Conservation (phyloP, 2,888 invertebrate species). For the Eilema sororculum region DNA sequence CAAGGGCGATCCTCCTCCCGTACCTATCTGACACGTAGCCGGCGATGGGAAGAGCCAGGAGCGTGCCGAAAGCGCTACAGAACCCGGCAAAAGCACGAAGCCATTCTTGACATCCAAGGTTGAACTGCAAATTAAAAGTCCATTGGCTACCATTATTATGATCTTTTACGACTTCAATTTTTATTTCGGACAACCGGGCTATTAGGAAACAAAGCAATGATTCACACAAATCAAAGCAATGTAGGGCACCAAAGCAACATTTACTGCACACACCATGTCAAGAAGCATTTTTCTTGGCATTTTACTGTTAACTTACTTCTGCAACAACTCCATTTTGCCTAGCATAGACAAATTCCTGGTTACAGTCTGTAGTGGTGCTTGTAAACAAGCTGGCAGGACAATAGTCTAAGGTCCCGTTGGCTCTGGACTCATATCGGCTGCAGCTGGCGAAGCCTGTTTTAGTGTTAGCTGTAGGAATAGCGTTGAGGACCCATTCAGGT, state of each 20-base stretch:
- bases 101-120: conserved; percentile 89
- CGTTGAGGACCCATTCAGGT: conserved; percentile 77
- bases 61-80: conserved; percentile 89
- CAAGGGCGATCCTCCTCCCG: conserved; percentile 82
- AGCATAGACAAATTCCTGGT: conserved; percentile 68
- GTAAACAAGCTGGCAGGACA: conserved; percentile 68
- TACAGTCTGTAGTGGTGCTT: conserved; percentile 49
- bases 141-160: background rate
- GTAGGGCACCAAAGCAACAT: too few species aligned
- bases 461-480: conserved; percentile 67
- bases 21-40: conserved; percentile 90
- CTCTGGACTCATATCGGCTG: conserved; percentile 66
- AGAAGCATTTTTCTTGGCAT: too few species aligned
- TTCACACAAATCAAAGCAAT: too few species aligned
- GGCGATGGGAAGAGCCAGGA: conserved; percentile 89
- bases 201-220: too few species aligned
- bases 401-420: conserved; percentile 59
- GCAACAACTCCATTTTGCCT: conserved; percentile 55
- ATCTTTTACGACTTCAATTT: too few species aligned
- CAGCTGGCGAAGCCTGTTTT: conserved; percentile 72
- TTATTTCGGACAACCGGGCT: too few species aligned
- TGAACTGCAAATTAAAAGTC: conserved; percentile 81
- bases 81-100: conserved; percentile 90
- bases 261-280: too few species aligned
- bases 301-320: too few species aligned